phyloP scores from a whole-genome alignment of 2,888 invertebrate genomes.

The Apomyelois bistriatella region DNA sequence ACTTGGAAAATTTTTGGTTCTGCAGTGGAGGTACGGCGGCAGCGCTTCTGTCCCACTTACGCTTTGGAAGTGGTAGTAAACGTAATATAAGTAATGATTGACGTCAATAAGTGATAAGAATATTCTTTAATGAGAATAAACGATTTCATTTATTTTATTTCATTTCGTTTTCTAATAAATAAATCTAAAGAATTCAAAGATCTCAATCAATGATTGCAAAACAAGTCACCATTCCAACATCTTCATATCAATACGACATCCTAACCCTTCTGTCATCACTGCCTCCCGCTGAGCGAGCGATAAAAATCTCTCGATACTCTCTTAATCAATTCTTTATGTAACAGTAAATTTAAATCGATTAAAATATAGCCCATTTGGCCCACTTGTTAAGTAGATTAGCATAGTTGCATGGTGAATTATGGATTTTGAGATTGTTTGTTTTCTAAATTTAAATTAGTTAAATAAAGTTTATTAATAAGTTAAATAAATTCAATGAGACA shows the following conservation, averaged over 20 bases:
- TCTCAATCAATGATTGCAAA: not conserved
- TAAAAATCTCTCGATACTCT: slow-evolving; percentile 46
- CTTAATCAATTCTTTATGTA: slow-evolving; percentile 51
- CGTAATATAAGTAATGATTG: too few relatives aligned
- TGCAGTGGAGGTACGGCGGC: too few relatives aligned
- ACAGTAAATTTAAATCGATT: slow-evolving; percentile 40
- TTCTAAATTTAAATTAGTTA: not conserved
- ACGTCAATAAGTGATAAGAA: too few relatives aligned
- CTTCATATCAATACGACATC: not conserved
- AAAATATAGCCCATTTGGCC: slow-evolving; percentile 42
- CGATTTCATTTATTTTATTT: too few relatives aligned
- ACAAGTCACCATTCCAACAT: slow-evolving; percentile 6
- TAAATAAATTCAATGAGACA: too few relatives aligned
- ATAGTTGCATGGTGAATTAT: slow-evolving; percentile 2
- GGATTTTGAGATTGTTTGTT: slow-evolving; percentile 1
- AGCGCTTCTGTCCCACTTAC: too few relatives aligned
- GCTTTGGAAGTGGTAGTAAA: too few relatives aligned
- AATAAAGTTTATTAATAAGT: too few relatives aligned
- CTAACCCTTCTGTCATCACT: slow-evolving; percentile 17
- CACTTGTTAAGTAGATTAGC: slow-evolving; percentile 25
- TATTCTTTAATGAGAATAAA: too few relatives aligned
- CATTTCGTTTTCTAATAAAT: too few relatives aligned
- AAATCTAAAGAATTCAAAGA: too few relatives aligned
- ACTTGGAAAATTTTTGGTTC: too few relatives aligned
- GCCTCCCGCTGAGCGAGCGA: slow-evolving; percentile 42